Percentiles rank a stretch among this genome's conserved stretches.
phyloP scores from a whole-genome alignment of 2,797 vertebrate species.

The Anomalospiza imberbis region DNA sequence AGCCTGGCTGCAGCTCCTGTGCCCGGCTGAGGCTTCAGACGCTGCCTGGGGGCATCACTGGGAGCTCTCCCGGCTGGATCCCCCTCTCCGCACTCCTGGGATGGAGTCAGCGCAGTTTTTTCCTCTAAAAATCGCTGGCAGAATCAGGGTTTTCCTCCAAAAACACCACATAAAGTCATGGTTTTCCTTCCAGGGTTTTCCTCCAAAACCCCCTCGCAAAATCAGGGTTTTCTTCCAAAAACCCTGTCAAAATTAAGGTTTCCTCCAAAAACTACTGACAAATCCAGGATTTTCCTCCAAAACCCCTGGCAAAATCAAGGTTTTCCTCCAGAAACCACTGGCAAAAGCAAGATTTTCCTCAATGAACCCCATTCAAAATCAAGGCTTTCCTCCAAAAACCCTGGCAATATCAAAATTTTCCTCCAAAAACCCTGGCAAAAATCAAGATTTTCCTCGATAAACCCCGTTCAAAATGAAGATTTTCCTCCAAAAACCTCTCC shows the following conservation, averaged over 20 bases:
- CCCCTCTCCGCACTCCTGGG: neutral
- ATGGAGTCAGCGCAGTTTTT: neutral
- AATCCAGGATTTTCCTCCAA: neutral
- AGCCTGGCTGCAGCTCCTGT: neutral
- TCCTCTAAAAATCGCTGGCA: neutral
- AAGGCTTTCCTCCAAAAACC: neutral
- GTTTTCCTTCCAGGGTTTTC: neutral
- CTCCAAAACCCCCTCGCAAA: neutral
- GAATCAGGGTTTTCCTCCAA: neutral
- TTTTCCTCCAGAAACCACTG: neutral
- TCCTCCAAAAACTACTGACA: neutral
- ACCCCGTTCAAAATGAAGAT: fast-evolving
- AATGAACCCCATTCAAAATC: neutral
- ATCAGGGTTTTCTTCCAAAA: neutral
- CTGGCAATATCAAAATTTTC: neutral
- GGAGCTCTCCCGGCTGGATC: neutral
- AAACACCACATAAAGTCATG: neutral
- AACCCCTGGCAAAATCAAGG: neutral
- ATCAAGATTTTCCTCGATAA: neutral
- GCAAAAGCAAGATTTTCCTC: neutral
- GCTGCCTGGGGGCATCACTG: neutral
- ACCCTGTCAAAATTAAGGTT: neutral
- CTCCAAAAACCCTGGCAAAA: neutral
- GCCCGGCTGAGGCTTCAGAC: neutral
- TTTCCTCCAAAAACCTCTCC: neutral